Evolutionary conservation across 2,888 invertebrate species (phyloP).

Genomic region (Heliothis peltigera): DNA sequence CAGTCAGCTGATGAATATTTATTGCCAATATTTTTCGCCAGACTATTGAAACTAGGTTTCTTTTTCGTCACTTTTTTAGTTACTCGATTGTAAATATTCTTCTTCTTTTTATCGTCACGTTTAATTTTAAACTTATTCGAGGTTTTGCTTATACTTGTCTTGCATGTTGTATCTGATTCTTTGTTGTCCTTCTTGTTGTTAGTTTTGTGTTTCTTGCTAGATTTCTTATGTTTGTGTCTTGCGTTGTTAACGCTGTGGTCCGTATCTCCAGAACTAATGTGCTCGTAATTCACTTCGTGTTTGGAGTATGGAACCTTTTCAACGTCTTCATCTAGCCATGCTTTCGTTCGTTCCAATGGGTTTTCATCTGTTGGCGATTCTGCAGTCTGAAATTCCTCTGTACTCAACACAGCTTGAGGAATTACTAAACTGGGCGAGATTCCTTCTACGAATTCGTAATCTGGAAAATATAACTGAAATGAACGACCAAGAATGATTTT

Average conservation of each 20-base stretch:
- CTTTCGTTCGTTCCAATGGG: constrained; percentile 70
- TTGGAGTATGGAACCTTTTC: constrained; percentile 62
- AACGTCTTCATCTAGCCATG: constrained; percentile 73
- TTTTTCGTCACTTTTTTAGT: constrained; percentile 63
- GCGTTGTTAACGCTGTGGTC: constrained; percentile 60
- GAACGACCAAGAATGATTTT: not conserved
- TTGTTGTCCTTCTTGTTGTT: constrained; percentile 34
- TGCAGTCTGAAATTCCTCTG: constrained; percentile 31
- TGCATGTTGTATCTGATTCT: constrained; percentile 40
- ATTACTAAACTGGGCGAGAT: constrained; percentile 56
- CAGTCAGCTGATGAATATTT: constrained; percentile 60
- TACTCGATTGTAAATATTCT: constrained; percentile 62
- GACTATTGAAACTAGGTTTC: constrained; percentile 60
- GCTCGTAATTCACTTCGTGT: constrained; percentile 54
- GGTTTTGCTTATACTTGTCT: constrained; percentile 53
- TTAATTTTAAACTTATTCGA: constrained; percentile 45
- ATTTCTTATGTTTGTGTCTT: constrained; percentile 61
- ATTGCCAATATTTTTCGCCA: constrained; percentile 59
- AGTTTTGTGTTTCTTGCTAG: constrained; percentile 55
- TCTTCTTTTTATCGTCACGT: constrained; percentile 58
- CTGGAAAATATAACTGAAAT: constrained; percentile 51
- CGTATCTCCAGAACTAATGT: constrained; percentile 65
- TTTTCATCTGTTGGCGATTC: constrained; percentile 49
- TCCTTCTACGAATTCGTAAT: constrained; percentile 58
- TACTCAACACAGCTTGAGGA: constrained; percentile 39